Conservation (phyloP, 2,797 vertebrate species). For the Lithobates sylvaticus region DNA sequence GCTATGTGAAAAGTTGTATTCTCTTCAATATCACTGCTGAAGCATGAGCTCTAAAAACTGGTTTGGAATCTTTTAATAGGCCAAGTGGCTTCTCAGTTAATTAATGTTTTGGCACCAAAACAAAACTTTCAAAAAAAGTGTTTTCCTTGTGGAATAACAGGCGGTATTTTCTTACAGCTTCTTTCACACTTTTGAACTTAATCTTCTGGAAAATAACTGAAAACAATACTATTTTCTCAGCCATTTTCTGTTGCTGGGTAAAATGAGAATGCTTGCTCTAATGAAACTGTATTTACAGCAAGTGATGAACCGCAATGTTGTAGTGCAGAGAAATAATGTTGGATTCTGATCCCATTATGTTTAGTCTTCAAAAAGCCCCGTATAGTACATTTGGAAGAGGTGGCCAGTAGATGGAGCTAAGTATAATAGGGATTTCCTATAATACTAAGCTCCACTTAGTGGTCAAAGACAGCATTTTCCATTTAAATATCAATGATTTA, state of each 20-base stretch:
- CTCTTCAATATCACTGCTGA: slow-evolving; percentile 74
- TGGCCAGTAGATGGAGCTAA: too few relatives aligned
- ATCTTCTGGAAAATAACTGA: not conserved
- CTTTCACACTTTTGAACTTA: not conserved
- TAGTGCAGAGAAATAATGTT: too few relatives aligned
- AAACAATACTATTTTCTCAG: not conserved
- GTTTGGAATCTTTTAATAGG: slow-evolving; percentile 78
- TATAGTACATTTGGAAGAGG: not conserved
- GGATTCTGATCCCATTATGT: too few relatives aligned
- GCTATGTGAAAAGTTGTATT: slow-evolving; percentile 61
- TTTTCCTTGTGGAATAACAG: not conserved
- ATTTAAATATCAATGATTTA: too few relatives aligned
- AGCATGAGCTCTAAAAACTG: slow-evolving; percentile 72
- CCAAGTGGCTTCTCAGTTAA: slow-evolving; percentile 77
- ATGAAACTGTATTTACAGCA: too few relatives aligned
- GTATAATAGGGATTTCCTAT: too few relatives aligned
- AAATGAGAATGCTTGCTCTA: not conserved
- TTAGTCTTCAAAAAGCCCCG: too few relatives aligned
- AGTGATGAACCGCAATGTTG: too few relatives aligned
- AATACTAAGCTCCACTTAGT: too few relatives aligned
- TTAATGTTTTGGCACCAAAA: slow-evolving; percentile 63
- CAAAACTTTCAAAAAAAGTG: not conserved
- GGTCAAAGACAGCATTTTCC: too few relatives aligned
- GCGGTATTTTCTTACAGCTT: not conserved
- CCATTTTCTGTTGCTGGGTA: not conserved